Percentiles rank a stretch among this genome's conserved stretches.
Conservation (phyloP, 2,888 invertebrate species). For the Papilio elwesi region DNA sequence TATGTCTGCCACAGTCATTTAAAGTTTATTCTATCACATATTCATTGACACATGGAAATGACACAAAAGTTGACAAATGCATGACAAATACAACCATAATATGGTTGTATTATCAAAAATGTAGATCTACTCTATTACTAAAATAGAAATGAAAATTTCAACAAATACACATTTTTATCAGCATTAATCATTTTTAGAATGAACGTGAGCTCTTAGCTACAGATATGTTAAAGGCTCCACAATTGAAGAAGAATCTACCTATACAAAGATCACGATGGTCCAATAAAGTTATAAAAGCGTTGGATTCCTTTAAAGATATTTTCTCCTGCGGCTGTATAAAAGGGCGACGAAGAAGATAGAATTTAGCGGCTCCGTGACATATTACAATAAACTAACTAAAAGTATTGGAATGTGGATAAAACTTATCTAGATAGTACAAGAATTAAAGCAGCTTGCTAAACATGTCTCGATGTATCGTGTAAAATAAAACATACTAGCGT, state of each 20-base stretch:
- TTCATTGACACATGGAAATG: not conserved
- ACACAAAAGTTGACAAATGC: not conserved
- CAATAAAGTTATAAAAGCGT: conserved; percentile 8
- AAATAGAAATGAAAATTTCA: not conserved
- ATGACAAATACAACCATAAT: no score
- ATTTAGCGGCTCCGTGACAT: not conserved
- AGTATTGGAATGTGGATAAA: not conserved
- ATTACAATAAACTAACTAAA: conserved; percentile 3
- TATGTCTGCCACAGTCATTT: not conserved
- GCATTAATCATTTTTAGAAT: not conserved
- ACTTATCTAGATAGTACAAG: not conserved
- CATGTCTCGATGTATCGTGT: not conserved
- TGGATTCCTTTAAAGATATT: conserved; percentile 12
- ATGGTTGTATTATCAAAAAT: conserved; percentile 11
- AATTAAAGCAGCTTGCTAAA: conserved; percentile 2
- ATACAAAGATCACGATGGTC: conserved; percentile 15
- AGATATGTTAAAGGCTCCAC: conserved; percentile 15
- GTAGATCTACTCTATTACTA: not conserved
- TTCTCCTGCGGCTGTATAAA: conserved; percentile 1
- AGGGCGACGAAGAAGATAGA: conserved; percentile 1
- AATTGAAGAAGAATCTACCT: not conserved
- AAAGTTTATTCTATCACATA: not conserved
- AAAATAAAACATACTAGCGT: not conserved
- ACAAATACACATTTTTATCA: not conserved
- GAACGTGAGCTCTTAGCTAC: not conserved